Conservation (phyloP, 2,113 vertebrate species). For the Balaeniceps rex region DNA sequence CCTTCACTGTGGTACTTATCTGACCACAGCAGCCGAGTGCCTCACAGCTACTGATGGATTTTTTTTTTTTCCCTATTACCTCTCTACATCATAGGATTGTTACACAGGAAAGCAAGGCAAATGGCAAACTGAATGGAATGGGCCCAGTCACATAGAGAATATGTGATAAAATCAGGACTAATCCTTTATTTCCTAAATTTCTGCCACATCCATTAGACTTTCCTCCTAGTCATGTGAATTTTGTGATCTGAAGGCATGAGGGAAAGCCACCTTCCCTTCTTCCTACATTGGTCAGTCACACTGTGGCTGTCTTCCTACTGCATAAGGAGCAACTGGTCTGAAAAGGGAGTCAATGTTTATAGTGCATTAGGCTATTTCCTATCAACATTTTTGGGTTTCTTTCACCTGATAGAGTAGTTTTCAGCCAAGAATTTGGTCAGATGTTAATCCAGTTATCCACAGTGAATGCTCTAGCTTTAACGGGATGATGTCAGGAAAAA, state of each 20-base stretch:
- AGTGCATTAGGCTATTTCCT: background rate
- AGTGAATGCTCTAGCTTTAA: background rate
- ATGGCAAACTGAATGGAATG: background rate
- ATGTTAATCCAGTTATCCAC: background rate
- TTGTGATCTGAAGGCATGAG: background rate
- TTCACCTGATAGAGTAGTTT: background rate
- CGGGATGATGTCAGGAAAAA: background rate
- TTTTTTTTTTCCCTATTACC: background rate
- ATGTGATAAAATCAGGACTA: background rate
- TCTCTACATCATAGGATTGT: background rate
- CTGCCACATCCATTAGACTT: background rate
- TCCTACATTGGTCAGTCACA: background rate
- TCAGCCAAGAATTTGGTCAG: background rate
- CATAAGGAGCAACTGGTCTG: background rate
- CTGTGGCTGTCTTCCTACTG: background rate
- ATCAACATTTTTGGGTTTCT: background rate
- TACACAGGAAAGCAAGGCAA: background rate
- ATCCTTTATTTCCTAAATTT: background rate
- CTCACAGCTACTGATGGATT: constrained; percentile 20
- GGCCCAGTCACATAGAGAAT: background rate
- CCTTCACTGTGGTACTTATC: constrained; percentile 54
- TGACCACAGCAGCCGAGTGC: constrained; percentile 56
- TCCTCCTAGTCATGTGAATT: background rate
- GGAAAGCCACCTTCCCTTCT: background rate
- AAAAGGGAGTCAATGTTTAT: background rate